These are phyloP conservation scores for Temnothorax ravouxi DNA, from an alignment of 2,888 invertebrate genomes.

Conservation along the genomic window DNA sequence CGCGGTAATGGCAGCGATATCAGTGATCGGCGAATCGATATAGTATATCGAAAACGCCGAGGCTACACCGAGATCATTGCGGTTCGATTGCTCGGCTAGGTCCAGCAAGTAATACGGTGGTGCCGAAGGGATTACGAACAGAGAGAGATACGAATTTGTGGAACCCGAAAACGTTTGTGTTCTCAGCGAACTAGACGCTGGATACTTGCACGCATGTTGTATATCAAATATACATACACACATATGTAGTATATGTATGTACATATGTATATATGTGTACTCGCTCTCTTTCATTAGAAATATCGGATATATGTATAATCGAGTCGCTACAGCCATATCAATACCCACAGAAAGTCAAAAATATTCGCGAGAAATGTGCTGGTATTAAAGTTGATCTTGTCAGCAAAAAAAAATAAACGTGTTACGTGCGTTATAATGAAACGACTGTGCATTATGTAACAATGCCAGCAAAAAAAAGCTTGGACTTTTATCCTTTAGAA, in stretches of 20 bases:
- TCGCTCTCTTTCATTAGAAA: conserved; percentile 52
- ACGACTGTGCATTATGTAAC: neutral
- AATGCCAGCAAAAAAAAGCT: neutral
- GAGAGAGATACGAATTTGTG: conserved; percentile 73
- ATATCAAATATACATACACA: neutral
- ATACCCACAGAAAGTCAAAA: conserved; percentile 38
- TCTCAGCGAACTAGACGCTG: conserved; percentile 38
- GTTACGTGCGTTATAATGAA: neutral
- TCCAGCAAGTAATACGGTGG: conserved; percentile 71
- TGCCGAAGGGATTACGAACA: conserved; percentile 71
- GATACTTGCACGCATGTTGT: conserved; percentile 8
- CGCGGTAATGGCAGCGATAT: conserved; percentile 61
- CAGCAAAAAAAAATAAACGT: neutral
- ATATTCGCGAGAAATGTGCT: conserved; percentile 32
- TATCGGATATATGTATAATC: conserved; percentile 4
- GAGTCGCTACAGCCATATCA: conserved; percentile 38
- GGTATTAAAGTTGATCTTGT: conserved; percentile 46
- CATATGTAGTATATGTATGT: neutral
- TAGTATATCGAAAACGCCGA: conserved; percentile 63
- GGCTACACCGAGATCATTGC: conserved; percentile 67
- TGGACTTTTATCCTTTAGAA: neutral
- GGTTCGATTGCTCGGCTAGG: conserved; percentile 69
- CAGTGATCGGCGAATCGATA: conserved; percentile 68
- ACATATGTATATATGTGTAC: neutral
- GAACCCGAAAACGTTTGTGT: conserved; percentile 65